A percentile compares a stretch with the other conserved stretches of the same genome.
Evolutionary conservation across 2,797 vertebrate genomes (phyloP).

Genomic region (Brachymystax lenok): DNA sequence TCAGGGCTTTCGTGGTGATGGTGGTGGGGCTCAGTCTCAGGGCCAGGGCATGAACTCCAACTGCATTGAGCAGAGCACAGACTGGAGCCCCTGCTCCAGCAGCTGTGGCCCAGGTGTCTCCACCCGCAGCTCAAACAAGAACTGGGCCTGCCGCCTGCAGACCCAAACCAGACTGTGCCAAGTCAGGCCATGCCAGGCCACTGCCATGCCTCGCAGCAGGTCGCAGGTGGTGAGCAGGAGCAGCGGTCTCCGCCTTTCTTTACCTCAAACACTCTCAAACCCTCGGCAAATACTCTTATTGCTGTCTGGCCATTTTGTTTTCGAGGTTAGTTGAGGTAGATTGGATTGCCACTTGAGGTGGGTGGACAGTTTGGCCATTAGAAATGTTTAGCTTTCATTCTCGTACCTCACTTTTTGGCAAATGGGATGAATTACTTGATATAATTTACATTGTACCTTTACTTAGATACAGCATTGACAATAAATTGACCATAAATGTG

Average conservation of each 20-base stretch:
- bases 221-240: conserved; percentile 38
- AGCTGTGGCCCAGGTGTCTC: conserved; percentile 81
- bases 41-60: conserved; percentile 30
- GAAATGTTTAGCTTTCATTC: neutral
- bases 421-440: neutral
- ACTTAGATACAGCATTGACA: neutral
- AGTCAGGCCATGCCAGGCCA: conserved; percentile 68
- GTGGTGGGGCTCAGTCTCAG: neutral
- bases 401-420: neutral
- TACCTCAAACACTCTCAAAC: neutral
- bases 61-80: conserved; percentile 71
- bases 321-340: neutral
- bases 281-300: no score
- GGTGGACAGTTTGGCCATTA: neutral
- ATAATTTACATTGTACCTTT: neutral
- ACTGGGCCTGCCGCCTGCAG: conserved; percentile 77
- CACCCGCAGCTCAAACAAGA: conserved; percentile 79
- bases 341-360: neutral
- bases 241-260: neutral
- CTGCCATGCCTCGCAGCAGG: conserved; percentile 3
- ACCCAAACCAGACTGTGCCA: conserved; percentile 77
- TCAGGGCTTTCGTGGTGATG: conserved; percentile 6
- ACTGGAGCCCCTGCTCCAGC: conserved; percentile 81
- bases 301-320: neutral
- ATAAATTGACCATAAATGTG: neutral